Evolutionary conservation across 2,888 invertebrate genomes (phyloP), one percentile per base, ranked within the genome.

Genomic region (Chrysotoxum bicinctum): DNA sequence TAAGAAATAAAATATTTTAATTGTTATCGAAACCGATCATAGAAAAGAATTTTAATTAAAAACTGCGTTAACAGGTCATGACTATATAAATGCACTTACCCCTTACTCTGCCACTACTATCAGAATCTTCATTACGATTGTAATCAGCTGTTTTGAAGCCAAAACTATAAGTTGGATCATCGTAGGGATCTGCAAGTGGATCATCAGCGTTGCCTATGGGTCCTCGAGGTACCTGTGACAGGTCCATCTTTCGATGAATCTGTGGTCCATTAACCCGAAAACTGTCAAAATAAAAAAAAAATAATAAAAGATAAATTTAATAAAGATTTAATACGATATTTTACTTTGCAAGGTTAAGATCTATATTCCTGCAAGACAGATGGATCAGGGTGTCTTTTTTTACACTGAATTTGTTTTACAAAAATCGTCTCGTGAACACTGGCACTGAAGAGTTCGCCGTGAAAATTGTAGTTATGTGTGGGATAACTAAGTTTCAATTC

Each of bases 261-360:
- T 95, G 95, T 21, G 95, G 95, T n/a, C 96, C 96, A 89, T 95
- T 94, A 1, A 95, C 95, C n/a, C 96, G 94, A 90, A 94, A 96
- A 54, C 94, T 94, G 64, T 35, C 87, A 80, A 32, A 1, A 19
- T 3, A 45, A 8, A 5, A 12, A 26, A 21, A 58, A 19, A 6
- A 43, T 40, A 1, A 26, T 26, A 5, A 26, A 26, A 26, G n/a
- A n/a, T n/a, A n/a, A n/a, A n/a, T n/a, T n/a, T n/a, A n/a, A n/a
- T n/a, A n/a, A n/a, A n/a, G n/a, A n/a, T n/a, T n/a, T n/a, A n/a
- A n/a, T n/a, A n/a, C n/a, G n/a, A n/a, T n/a, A n/a, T n/a, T n/a
- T n/a, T n/a, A n/a, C n/a, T n/a, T n/a, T n/a, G n/a, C n/a, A n/a
- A n/a, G n/a, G n/a, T n/a, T n/a, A n/a, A n/a, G n/a, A n/a, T n/a